A percentile compares a stretch with the other conserved stretches of the same genome.
phyloP scores from a whole-genome alignment of 2,797 vertebrate genomes.

The Myotis daubentonii region DNA sequence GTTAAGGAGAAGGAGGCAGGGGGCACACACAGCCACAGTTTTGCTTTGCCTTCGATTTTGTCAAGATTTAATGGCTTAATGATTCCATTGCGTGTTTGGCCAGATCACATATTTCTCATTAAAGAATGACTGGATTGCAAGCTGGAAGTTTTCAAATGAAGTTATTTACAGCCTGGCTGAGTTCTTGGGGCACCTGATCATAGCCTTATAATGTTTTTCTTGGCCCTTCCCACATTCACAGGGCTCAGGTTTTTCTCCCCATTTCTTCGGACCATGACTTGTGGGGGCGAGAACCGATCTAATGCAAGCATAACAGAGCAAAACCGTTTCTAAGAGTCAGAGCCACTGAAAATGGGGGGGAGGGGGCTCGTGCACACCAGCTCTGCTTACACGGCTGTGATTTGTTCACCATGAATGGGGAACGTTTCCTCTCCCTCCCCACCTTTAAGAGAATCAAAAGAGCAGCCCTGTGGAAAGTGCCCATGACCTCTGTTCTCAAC shows the following conservation, averaged over 20 bases:
- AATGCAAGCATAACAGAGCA: neutral
- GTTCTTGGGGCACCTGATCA: neutral
- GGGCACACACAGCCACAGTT: neutral
- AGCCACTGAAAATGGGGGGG: neutral
- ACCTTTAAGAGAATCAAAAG: neutral
- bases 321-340: constrained; percentile 32
- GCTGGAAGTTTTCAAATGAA: constrained; percentile 63
- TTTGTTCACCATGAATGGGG: neutral
- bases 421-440: neutral
- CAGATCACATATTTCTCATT: constrained; percentile 63
- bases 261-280: constrained; percentile 2
- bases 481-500: neutral
- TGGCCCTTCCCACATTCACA: neutral
- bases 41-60: constrained; percentile 30
- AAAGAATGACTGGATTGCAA: constrained; percentile 59
- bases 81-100: constrained; percentile 66
- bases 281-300: constrained; percentile 15
- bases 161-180: constrained; percentile 37
- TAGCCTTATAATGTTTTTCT: neutral
- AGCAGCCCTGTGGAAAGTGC: neutral
- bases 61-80: constrained; percentile 64
- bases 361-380: neutral
- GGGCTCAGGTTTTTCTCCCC: neutral
- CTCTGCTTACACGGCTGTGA: neutral
- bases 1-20: neutral